Percentiles rank a stretch among this genome's conserved stretches.
Conservation (phyloP, 2,797 vertebrate species). For the Thamnophis elegans region DNA sequence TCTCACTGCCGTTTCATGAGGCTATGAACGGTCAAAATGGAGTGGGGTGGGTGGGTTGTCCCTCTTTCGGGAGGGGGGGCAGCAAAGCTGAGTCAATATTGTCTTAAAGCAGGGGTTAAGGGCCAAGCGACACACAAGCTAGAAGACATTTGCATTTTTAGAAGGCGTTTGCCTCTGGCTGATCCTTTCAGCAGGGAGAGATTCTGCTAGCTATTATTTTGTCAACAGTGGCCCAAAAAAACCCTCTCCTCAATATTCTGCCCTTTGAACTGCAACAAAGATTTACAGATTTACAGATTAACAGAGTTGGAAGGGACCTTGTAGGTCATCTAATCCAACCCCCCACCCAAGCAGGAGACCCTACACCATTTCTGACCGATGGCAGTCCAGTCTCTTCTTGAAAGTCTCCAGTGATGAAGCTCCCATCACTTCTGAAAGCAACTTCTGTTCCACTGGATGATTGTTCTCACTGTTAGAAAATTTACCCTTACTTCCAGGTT, state of each 20-base stretch:
- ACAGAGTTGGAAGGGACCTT: too few species aligned
- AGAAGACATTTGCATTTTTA: background rate
- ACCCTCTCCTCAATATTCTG: background rate
- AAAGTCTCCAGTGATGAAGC: too few species aligned
- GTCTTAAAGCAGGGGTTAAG: background rate
- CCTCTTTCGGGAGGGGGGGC: background rate
- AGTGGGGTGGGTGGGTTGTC: background rate
- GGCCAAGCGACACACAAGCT: background rate
- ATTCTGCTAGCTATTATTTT: background rate
- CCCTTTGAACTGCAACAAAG: background rate
- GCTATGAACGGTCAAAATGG: background rate
- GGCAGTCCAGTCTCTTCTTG: too few species aligned
- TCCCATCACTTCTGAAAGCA: too few species aligned
- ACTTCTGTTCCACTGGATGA: too few species aligned
- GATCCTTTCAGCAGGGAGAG: background rate
- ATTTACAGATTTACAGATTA: background rate
- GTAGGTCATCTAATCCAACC: too few species aligned
- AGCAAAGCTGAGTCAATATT: background rate
- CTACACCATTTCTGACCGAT: too few species aligned
- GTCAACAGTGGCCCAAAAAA: background rate
- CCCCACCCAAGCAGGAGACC: too few species aligned
- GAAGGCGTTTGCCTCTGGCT: background rate
- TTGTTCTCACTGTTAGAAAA: too few species aligned
- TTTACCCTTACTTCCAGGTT: too few species aligned
- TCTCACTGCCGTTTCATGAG: accelerated